Evolutionary conservation across 1,140 invertebrate species (phyloP), one percentile per base, ranked within the genome.

Genomic region (Augochlora pura): DNA sequence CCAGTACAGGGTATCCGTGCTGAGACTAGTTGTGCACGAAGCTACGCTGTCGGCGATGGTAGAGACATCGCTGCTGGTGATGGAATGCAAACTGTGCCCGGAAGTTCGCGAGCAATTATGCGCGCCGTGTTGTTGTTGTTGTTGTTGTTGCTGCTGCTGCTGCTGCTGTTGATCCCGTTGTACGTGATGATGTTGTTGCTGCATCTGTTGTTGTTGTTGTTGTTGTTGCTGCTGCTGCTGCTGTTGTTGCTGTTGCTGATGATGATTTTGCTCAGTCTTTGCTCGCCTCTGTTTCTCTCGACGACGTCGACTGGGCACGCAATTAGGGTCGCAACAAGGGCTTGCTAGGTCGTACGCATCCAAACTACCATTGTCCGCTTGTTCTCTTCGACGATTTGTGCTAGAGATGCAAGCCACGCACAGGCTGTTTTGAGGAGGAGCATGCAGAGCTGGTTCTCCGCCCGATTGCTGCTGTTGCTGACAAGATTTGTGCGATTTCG

Each of bases 1-100:
- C 96, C 96, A 97, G 84, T 97, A 97, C 0, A 97, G 92, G 3
- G 96, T 97, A 82, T 97, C 97, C 2, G 96, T 97, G 86, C 96
- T 97, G 1, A 97, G 91, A 2, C 96, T 97, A 21, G 96, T 97
- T 1, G 96, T 96, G 84, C 97, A 97, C 32, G 96, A 97, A 3
- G 96, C 95, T 9, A 94, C 95, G 60, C 95, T 96, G 70, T 95
- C 95, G 6, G 92, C 93, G 1, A 92, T 90, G 16, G 91, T 93
- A 16, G 93, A 95, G n/a, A 95, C 90, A 73, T 96, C 96, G 86
- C 96, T 97, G 3, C 96, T 96, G 0, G 96, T 96, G 82, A 96
- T 96, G 0, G 96, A 97, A 86, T 97, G 96, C 21, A 97, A 90
- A 91, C 96, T 97, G 82, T 96, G 96, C 65, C 97, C 96, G 70